phyloP scores from a whole-genome alignment of 2,797 vertebrate genomes.

The Rallus crepitans region DNA sequence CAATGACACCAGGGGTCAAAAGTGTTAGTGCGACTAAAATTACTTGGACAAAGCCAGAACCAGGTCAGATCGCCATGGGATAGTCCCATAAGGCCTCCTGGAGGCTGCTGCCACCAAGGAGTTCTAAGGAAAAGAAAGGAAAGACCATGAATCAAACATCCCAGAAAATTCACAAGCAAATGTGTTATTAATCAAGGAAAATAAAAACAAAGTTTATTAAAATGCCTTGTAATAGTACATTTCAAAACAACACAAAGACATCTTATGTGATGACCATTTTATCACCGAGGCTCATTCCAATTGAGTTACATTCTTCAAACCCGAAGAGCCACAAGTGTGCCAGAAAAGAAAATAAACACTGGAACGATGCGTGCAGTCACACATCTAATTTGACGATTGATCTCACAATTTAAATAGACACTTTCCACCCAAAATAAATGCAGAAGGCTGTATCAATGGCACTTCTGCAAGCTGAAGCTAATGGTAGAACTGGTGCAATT shows the following conservation, averaged over 20 bases:
- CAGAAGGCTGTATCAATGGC: slow-evolving; percentile 47
- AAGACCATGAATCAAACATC: slow-evolving; percentile 90
- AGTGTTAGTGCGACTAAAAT: slow-evolving; percentile 86
- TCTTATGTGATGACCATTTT: slow-evolving; percentile 77
- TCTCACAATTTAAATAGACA: slow-evolving; percentile 74
- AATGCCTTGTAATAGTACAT: slow-evolving; percentile 83
- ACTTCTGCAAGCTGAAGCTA: slow-evolving; percentile 16
- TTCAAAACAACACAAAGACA: slow-evolving; percentile 83
- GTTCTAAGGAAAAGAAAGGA: slow-evolving; percentile 92
- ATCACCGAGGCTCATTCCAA: slow-evolving; percentile 73
- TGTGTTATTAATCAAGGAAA: slow-evolving; percentile 96
- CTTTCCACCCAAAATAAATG: slow-evolving; percentile 68
- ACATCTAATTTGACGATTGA: slow-evolving; percentile 72
- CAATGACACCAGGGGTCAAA: slow-evolving; percentile 81
- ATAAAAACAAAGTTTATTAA: slow-evolving; percentile 98
- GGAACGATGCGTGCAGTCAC: slow-evolving; percentile 66
- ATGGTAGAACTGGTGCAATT: neutral
- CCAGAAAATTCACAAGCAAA: slow-evolving; percentile 87
- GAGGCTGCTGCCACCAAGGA: slow-evolving; percentile 87
- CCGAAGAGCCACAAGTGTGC: slow-evolving; percentile 74
- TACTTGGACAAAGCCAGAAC: slow-evolving; percentile 87
- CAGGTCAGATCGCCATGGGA: slow-evolving; percentile 90
- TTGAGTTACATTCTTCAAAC: slow-evolving; percentile 76
- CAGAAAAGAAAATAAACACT: slow-evolving; percentile 84
- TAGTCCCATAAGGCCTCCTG: slow-evolving; percentile 86